A percentile compares a stretch with the other conserved stretches of the same genome.
Evolutionary conservation across 2,888 invertebrate genomes (phyloP).

Genomic region (Tetragnatha montana): DNA sequence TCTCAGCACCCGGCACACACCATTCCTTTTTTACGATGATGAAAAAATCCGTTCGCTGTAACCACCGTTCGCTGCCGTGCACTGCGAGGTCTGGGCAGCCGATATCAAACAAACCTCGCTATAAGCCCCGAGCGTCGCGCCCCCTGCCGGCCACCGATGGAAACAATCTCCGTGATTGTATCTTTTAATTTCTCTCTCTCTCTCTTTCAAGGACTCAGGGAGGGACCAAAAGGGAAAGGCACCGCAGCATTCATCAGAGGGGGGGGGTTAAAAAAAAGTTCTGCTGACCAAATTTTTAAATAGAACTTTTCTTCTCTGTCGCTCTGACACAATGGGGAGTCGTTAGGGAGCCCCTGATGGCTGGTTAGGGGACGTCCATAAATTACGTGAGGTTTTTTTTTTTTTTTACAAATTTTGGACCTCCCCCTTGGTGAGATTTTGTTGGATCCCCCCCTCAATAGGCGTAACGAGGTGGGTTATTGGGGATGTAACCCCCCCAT

Average conservation of each 20-base stretch:
- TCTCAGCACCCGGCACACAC: too few relatives aligned
- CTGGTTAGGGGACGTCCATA: conserved; percentile 38
- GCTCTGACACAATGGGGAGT: conserved; percentile 52
- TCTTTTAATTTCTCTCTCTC: conserved; percentile 65
- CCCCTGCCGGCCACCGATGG: conserved; percentile 23
- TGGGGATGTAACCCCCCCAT: too few relatives aligned
- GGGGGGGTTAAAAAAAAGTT: conserved; percentile 52
- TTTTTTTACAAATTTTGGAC: too few relatives aligned
- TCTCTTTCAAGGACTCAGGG: conserved; percentile 47
- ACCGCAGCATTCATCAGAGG: conserved; percentile 58
- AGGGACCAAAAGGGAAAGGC: conserved; percentile 67
- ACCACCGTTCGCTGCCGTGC: conserved; percentile 58
- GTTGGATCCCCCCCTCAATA: too few relatives aligned
- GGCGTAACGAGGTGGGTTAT: too few relatives aligned
- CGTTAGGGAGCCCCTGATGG: conserved; percentile 10
- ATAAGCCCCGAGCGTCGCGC: conserved; percentile 63
- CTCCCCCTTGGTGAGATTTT: too few relatives aligned
- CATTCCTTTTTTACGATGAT: too few relatives aligned
- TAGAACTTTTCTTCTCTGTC: conserved; percentile 45
- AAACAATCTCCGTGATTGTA: conserved; percentile 61
- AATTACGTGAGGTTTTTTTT: too few relatives aligned
- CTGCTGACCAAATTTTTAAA: conserved; percentile 70
- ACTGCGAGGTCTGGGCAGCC: conserved; percentile 63
- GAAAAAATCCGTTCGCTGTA: too few relatives aligned
- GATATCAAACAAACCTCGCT: conserved; percentile 54